Percentiles rank a stretch among this genome's conserved stretches.
Evolutionary conservation across 2,113 vertebrate genomes (phyloP).

Genomic region (Pholis gunnellus): DNA sequence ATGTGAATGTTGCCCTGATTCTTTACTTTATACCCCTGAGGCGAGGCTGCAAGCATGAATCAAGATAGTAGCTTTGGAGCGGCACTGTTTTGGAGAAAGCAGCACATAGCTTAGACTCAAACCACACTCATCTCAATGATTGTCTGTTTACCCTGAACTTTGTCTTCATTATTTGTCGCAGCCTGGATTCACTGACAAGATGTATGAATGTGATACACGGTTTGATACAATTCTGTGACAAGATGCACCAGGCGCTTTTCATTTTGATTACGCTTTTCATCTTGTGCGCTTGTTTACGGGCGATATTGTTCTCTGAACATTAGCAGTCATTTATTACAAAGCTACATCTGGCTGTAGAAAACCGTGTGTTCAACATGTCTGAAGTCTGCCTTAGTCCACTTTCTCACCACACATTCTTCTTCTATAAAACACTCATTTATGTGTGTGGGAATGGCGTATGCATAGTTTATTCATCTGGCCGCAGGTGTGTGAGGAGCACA

Average conservation of each 20-base stretch:
- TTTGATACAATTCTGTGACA: neutral
- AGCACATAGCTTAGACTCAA: neutral
- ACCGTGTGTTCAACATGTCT: too few species aligned
- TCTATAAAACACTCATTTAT: too few species aligned
- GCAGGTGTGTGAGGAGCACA: neutral
- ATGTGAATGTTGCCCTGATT: neutral
- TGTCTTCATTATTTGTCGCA: constrained; percentile 23
- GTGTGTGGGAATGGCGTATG: neutral
- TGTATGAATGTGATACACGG: neutral
- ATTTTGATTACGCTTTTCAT: constrained; percentile 3
- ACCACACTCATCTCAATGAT: constrained; percentile 22
- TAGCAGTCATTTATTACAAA: too few species aligned
- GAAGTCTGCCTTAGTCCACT: too few species aligned
- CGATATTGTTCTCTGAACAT: neutral
- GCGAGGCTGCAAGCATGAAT: constrained; percentile 2
- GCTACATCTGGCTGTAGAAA: too few species aligned
- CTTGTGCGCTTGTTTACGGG: neutral
- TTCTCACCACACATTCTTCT: too few species aligned
- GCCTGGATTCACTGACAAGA: constrained; percentile 23
- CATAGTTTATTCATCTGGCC: too few species aligned
- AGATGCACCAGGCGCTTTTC: neutral
- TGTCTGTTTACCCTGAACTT: constrained; percentile 20
- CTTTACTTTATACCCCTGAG: neutral
- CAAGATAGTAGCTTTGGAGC: neutral
- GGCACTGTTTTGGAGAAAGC: neutral